phyloP scores from a whole-genome alignment of 2,113 vertebrate genomes.

The Anseranas semipalmata region DNA sequence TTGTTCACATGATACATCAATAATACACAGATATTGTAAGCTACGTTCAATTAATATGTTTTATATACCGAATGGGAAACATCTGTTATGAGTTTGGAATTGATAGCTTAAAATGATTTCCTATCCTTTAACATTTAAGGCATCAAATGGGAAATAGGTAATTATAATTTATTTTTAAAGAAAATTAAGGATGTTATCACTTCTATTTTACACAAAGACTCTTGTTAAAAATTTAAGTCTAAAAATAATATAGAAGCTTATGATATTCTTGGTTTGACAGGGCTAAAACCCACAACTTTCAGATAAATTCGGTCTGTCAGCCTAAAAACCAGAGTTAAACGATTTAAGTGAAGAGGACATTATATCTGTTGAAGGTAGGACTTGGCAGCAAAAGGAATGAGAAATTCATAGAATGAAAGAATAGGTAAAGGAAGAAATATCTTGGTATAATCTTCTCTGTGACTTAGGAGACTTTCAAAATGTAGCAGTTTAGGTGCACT shows the following conservation, averaged over 20 bases:
- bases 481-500: neutral
- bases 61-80: neutral
- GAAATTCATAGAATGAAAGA: neutral
- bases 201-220: neutral
- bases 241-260: accelerated
- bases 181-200: neutral
- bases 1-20: neutral
- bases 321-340: neutral
- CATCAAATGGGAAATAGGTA: neutral
- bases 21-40: accelerated
- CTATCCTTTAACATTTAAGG: neutral
- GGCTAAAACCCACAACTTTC: neutral
- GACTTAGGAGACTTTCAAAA: neutral
- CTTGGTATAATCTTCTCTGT: neutral
- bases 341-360: neutral
- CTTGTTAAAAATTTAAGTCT: neutral
- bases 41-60: neutral
- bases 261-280: neutral
- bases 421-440: neutral
- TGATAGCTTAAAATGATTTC: neutral
- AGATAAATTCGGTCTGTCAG: neutral
- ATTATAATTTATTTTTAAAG: neutral
- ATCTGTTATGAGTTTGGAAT: neutral
- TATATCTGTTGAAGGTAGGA: neutral
- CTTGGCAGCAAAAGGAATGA: neutral